A percentile compares a stretch with the other conserved stretches of the same genome.
phyloP scores from a whole-genome alignment of 1,140 invertebrate species.

The Drosophila rufa region DNA sequence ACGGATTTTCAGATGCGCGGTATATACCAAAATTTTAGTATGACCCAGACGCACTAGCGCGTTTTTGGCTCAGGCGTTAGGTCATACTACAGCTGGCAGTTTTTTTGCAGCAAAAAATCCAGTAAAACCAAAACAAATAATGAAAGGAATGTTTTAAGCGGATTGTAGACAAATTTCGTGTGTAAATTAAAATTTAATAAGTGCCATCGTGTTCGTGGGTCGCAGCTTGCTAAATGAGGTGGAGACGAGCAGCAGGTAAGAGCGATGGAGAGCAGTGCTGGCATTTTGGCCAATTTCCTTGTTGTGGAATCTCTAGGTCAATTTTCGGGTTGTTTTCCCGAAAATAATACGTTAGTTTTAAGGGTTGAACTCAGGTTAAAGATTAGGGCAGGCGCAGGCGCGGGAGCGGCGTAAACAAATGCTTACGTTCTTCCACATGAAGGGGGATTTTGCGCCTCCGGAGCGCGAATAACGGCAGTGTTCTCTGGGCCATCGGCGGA shows the following conservation, averaged over 20 bases:
- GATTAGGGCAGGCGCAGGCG: slow-evolving; percentile 44
- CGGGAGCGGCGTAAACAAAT: slow-evolving; percentile 77
- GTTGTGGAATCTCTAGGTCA: slow-evolving; percentile 27
- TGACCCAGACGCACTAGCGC: not conserved
- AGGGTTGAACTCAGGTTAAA: slow-evolving; percentile 7
- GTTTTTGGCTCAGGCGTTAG: slow-evolving; percentile 2
- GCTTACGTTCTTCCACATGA: slow-evolving; percentile 42
- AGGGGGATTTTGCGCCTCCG: slow-evolving; percentile 39
- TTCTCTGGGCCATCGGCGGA: slow-evolving; percentile 63
- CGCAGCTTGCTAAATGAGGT: slow-evolving; percentile 31
- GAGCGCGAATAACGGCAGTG: slow-evolving; percentile 65
- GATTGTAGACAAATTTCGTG: not conserved
- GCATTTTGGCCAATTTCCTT: slow-evolving; percentile 20
- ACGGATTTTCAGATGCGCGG: slow-evolving; percentile 15
- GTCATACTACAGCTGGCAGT: slow-evolving; percentile 17
- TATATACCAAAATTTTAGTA: not conserved
- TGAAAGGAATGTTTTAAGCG: not conserved
- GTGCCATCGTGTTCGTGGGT: slow-evolving; percentile 16
- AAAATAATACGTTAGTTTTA: slow-evolving; percentile 8
- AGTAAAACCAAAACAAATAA: slow-evolving; percentile 32
- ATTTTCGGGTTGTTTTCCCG: slow-evolving; percentile 22
- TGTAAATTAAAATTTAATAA: not conserved
- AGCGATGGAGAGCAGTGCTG: slow-evolving; percentile 8
- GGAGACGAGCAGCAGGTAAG: slow-evolving; percentile 21
- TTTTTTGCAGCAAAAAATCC: slow-evolving; percentile 13